These are phyloP conservation scores for Rhinoptilus africanus DNA, from an alignment of 2,113 vertebrate species.

Conservation along the genomic window DNA sequence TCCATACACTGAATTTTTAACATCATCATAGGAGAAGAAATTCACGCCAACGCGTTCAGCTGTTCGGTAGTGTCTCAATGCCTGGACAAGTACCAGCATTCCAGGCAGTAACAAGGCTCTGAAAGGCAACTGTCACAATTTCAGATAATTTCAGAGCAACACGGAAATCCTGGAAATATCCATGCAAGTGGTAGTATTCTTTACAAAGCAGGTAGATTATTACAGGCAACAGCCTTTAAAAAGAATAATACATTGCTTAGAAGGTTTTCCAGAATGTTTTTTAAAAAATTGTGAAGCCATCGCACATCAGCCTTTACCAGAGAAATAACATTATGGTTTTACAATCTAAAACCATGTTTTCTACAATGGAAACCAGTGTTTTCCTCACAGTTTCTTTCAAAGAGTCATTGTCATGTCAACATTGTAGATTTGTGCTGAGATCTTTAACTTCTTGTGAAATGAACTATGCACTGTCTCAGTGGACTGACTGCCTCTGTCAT, in stretches of 20 bases:
- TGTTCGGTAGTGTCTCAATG: background rate
- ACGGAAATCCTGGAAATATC: constrained; percentile 11
- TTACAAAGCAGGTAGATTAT: background rate
- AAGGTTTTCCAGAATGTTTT: background rate
- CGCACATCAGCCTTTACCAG: background rate
- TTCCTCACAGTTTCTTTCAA: background rate
- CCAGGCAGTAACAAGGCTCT: background rate
- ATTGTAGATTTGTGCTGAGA: background rate
- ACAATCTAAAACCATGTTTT: background rate
- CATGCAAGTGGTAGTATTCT: background rate
- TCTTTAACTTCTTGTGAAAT: constrained; percentile 26
- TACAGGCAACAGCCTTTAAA: background rate
- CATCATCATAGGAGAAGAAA: background rate
- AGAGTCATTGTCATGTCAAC: background rate
- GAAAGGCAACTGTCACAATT: background rate
- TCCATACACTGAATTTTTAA: background rate
- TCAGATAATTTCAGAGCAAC: background rate
- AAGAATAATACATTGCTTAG: background rate
- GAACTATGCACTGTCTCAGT: background rate
- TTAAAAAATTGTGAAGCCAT: background rate
- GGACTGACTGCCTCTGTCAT: constrained; percentile 23
- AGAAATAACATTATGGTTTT: background rate
- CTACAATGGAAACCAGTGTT: background rate
- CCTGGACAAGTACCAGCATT: background rate
- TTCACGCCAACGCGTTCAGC: background rate